These are phyloP conservation scores for Caenorhabditis plicata DNA, from an alignment of 2,888 invertebrate species.

Conservation along the genomic window DNA sequence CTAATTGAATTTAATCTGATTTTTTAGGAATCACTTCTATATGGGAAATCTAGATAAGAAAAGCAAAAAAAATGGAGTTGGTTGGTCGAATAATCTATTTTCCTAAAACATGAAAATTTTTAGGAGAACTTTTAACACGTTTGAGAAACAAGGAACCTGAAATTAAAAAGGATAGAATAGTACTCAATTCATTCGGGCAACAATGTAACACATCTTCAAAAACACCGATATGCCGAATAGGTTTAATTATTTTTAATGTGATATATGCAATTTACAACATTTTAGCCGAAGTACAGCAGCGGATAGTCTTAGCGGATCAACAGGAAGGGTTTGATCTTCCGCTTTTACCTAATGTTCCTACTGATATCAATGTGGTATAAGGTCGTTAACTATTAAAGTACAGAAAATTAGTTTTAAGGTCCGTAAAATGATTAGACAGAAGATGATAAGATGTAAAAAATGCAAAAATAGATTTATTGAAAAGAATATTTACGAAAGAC, in stretches of 20 bases:
- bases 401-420: no score
- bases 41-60: no score
- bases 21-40: no score
- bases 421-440: conserved; percentile 31
- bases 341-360: conserved; percentile 6
- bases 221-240: conserved; percentile 5
- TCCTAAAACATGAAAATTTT: conserved; percentile 3
- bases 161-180: not conserved
- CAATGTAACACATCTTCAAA: conserved; percentile 1
- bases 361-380: conserved; percentile 13
- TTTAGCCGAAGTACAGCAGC: conserved; percentile 14
- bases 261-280: not conserved
- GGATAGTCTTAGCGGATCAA: not conserved
- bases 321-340: conserved; percentile 15
- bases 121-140: not conserved
- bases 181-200: conserved; percentile 7
- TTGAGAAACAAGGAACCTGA: conserved; percentile 5
- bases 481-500: conserved; percentile 59
- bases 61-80: no score
- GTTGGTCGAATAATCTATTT: no score
- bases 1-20: no score
- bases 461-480: conserved; percentile 64
- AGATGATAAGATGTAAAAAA: conserved; percentile 61
- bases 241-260: not conserved
- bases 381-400: no score